Conservation (phyloP, 2,113 vertebrate genomes). For the Caranx ignobilis region DNA sequence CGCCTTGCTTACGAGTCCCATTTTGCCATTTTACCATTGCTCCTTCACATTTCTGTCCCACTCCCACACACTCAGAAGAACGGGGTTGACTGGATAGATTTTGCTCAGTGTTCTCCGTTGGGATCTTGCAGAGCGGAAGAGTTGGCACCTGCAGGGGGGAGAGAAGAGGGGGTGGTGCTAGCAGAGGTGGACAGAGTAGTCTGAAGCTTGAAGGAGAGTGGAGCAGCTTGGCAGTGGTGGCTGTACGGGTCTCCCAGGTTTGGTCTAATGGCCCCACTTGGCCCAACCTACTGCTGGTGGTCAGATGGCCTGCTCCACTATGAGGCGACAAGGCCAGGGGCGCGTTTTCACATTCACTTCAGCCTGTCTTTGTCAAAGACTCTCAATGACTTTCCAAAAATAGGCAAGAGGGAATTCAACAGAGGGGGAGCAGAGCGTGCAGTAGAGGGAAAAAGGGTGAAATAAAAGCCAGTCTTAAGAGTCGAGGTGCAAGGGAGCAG, state of each 20-base stretch:
- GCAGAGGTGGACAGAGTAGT: conserved; percentile 63
- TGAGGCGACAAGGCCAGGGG: conserved; percentile 71
- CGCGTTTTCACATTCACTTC: conserved; percentile 80
- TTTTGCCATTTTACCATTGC: conserved; percentile 62
- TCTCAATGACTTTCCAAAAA: conserved; percentile 82
- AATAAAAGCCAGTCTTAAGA: conserved; percentile 81
- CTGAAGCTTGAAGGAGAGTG: conserved; percentile 81
- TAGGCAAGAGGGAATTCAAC: conserved; percentile 75
- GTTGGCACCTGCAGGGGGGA: conserved; percentile 70
- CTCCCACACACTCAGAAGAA: conserved; percentile 34
- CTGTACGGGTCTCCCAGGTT: conserved; percentile 70
- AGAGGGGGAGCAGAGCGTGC: conserved; percentile 51
- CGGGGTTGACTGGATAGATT: conserved; percentile 71
- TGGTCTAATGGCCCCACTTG: conserved; percentile 73
- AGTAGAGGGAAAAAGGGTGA: conserved; percentile 62
- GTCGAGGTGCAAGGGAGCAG: conserved; percentile 65
- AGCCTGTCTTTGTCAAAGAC: conserved; percentile 83
- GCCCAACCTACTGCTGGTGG: conserved; percentile 76
- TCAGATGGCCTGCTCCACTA: conserved; percentile 75
- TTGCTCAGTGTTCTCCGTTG: conserved; percentile 66
- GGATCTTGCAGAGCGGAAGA: conserved; percentile 72
- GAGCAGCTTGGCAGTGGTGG: conserved; percentile 68
- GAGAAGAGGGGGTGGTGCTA: conserved; percentile 31
- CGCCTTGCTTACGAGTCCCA: conserved; percentile 64
- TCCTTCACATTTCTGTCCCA: conserved; percentile 71